phyloP scores from a whole-genome alignment of 2,888 invertebrate species.

The Coelopa pilipes region DNA sequence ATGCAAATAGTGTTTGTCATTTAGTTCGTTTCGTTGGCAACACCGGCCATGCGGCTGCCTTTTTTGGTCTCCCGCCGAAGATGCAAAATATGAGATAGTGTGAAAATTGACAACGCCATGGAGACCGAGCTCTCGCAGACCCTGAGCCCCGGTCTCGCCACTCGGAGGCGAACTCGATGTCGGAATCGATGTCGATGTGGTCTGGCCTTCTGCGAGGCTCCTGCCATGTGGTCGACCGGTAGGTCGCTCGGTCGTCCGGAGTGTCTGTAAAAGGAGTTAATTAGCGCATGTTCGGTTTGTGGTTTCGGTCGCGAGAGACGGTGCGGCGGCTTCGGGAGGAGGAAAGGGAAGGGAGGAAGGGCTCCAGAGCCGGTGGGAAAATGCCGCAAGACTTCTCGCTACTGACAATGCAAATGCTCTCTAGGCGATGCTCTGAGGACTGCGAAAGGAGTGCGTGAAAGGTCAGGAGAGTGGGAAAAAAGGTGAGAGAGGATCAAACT shows the following conservation, averaged over 20 bases:
- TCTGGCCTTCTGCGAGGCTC: neutral
- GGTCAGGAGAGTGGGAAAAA: too few relatives aligned
- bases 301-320: neutral
- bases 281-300: constrained; percentile 22
- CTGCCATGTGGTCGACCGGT: neutral
- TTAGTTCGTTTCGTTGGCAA: neutral
- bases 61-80: constrained; percentile 26
- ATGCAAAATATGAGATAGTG: constrained; percentile 30
- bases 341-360: too few relatives aligned
- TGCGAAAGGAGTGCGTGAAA: neutral
- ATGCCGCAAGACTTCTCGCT: too few relatives aligned
- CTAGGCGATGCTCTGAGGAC: too few relatives aligned
- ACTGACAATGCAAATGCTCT: too few relatives aligned
- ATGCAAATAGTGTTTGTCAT: constrained; percentile 35
- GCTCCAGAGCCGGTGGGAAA: constrained; percentile 8
- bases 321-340: neutral
- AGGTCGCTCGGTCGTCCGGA: too few relatives aligned
- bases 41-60: constrained; percentile 4
- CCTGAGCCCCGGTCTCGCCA: too few relatives aligned
- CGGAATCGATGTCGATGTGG: neutral
- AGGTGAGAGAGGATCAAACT: too few relatives aligned
- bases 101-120: constrained; percentile 19
- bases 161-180: too few relatives aligned
- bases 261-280: constrained; percentile 33
- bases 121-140: neutral